Base-by-base conservation (phyloP, 2,888 invertebrate genomes). In the Platynereis dumerilii region DNA sequence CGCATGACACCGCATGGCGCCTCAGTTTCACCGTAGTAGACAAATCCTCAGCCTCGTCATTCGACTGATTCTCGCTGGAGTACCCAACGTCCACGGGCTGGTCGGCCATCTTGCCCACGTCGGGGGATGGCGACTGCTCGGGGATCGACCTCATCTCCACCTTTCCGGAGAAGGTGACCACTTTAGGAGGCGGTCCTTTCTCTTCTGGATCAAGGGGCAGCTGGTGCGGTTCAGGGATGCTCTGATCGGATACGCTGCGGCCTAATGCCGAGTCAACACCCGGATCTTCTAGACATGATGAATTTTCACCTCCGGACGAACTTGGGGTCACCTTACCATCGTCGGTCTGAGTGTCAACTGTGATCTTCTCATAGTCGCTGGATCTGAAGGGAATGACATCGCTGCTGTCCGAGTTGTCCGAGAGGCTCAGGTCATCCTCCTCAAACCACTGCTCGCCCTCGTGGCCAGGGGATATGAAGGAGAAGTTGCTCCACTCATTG, bases 31-130 rank as follows among this genome's bases (percentile, higher is more conserved):
- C 44, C 42, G 27, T 2, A 45, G 57, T 20, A 20, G 56, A 24
- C 45, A 45, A 55, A 57, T 44, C 48, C 48, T 74, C 76, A 15
- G 73, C 70, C 63, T 83, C 83, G 64, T 83, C 83, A 53, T 78
- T 80, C 3, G 82, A 82, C 68, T 81, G 80, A 62, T 82, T 82
- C 71, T 82, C 84, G 71, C 84, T 84, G 60, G 83, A 83, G 71
- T 84, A 84, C 10, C 84, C 84, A 34, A 84, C 76, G 72, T 84
- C 84, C 5, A 34, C 34, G 58, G 74, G 74, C 28, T 68, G 28
- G 52, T 52, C 39, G 1, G 54, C 12, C 54, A 22, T 55, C 26
- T 45, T 56, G 2, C 48, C 26, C n/a, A 10, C 15, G 45, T 22
- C 39, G 26, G 29, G 22, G n/a, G 28, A 39, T 22, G 26, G 15